Conservation (phyloP, 1,140 invertebrate genomes). For the Dysdera silvatica region DNA sequence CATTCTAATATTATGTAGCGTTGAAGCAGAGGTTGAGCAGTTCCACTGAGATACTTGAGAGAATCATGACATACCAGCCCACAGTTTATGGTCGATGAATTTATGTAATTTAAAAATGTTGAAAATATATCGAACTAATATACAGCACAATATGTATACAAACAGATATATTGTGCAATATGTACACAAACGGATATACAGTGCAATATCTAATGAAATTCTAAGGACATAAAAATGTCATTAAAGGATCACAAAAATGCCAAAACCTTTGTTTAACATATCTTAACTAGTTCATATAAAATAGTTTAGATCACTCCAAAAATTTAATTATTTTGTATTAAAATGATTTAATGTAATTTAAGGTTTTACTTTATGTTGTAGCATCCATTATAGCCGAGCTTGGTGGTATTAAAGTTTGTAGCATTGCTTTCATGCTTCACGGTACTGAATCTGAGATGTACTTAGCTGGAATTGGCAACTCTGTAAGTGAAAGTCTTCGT, state of each 20-base stretch:
- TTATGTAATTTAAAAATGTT: too few relatives aligned
- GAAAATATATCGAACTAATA: too few relatives aligned
- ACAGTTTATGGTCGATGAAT: too few relatives aligned
- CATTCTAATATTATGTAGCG: too few relatives aligned
- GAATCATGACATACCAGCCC: too few relatives aligned
- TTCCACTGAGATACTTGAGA: too few relatives aligned
- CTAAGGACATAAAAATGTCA: background rate
- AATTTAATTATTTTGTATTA: background rate
- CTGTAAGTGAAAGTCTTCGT: background rate
- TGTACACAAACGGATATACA: too few relatives aligned
- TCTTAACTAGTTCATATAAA: background rate
- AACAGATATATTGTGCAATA: too few relatives aligned
- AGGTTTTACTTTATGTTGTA: background rate
- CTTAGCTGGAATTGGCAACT: constrained; percentile 14
- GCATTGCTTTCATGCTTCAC: constrained; percentile 45
- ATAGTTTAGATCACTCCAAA: too few relatives aligned
- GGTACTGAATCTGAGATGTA: constrained; percentile 39
- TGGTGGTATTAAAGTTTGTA: constrained; percentile 40
- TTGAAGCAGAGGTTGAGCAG: too few relatives aligned
- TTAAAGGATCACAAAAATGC: background rate
- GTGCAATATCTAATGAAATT: background rate
- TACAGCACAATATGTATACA: too few relatives aligned
- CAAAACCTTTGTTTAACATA: background rate
- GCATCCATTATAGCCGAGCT: constrained; percentile 31
- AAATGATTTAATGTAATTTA: background rate